A percentile compares a stretch with the other conserved stretches of the same genome.
These are phyloP conservation scores for Bettongia penicillata DNA, from an alignment of 2,113 vertebrate species.

Conservation along the genomic window DNA sequence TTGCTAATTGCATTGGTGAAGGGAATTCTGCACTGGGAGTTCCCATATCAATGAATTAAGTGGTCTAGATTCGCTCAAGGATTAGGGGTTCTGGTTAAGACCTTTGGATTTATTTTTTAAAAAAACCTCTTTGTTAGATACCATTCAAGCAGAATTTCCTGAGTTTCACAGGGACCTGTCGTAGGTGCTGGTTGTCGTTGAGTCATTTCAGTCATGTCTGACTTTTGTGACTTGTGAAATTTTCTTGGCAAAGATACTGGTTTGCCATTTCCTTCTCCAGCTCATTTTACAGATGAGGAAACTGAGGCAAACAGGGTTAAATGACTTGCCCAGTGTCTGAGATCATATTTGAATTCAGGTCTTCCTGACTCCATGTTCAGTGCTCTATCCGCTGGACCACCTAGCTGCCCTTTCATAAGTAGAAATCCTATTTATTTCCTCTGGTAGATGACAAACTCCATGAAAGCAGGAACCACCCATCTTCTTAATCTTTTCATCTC, in stretches of 20 bases:
- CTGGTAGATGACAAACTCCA: neutral
- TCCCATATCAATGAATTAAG: neutral
- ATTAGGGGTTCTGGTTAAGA: neutral
- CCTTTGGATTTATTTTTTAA: neutral
- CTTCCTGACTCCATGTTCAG: neutral
- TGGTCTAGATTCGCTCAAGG: neutral
- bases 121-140: neutral
- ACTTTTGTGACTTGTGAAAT: neutral
- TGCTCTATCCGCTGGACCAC: neutral
- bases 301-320: no score
- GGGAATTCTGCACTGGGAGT: neutral
- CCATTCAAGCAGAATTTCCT: neutral
- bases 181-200: no score
- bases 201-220: neutral
- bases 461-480: neutral
- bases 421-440: neutral
- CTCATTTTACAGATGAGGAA: neutral
- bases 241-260: neutral
- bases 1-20: neutral
- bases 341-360: neutral
- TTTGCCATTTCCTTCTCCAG: neutral
- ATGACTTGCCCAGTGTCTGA: neutral
- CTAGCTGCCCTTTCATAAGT: neutral
- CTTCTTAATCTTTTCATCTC: neutral
- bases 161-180: neutral